A percentile compares a stretch with the other conserved stretches of the same genome.
Conservation (phyloP, 2,113 vertebrate genomes). For the Anolis carolinensis region DNA sequence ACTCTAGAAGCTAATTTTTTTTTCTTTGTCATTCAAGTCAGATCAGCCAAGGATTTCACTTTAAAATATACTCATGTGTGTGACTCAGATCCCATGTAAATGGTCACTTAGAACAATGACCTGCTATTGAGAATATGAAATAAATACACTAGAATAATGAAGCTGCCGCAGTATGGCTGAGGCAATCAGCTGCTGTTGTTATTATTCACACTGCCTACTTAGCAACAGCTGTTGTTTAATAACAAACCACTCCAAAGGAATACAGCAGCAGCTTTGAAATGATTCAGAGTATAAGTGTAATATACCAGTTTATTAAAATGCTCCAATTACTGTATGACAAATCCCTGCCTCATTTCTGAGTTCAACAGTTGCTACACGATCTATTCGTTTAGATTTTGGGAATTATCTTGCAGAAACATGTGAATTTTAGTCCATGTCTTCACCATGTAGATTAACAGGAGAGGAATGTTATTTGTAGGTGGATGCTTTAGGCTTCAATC, state of each 20-base stretch:
- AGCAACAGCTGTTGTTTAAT: conserved; percentile 20
- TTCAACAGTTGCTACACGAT: not conserved
- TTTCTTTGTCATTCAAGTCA: not conserved
- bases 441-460: conserved; percentile 26
- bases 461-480: conserved; percentile 56
- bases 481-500: conserved; percentile 32
- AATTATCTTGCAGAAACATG: conserved; percentile 29
- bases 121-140: not conserved
- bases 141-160: not conserved
- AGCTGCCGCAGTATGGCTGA: not conserved
- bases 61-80: not conserved
- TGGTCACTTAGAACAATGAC: not conserved
- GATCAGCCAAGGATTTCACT: not conserved
- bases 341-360: conserved; percentile 26
- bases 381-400: conserved; percentile 20
- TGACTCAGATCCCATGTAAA: not conserved
- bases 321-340: conserved; percentile 15
- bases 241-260: conserved; percentile 33
- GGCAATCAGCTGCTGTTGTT: conserved; percentile 17
- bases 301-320: conserved; percentile 19
- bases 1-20: not conserved
- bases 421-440: conserved; percentile 47
- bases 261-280: conserved; percentile 21
- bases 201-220: not conserved
- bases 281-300: not conserved